Percentiles rank a stretch among this genome's conserved stretches.
Evolutionary conservation across 2,797 vertebrate genomes (phyloP).

Genomic region (Manis crassicaudata): DNA sequence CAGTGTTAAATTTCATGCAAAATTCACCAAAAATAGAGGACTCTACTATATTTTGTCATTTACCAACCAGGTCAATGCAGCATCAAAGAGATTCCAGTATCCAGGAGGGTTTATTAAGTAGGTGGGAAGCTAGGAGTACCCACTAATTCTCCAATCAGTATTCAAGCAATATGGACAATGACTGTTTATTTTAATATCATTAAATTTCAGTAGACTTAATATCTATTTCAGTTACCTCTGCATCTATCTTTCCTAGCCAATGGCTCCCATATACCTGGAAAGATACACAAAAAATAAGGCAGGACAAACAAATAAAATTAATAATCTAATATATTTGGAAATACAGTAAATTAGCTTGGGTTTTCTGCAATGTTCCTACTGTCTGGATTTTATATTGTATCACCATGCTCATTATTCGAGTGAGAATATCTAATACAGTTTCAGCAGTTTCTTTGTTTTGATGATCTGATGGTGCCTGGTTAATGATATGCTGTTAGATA

Average conservation of each 20-base stretch:
- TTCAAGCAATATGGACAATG: background rate
- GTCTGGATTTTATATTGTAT: background rate
- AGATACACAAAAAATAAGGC: background rate
- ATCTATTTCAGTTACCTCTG: conserved; percentile 1
- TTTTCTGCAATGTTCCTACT: background rate
- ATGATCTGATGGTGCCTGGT: conserved; percentile 58
- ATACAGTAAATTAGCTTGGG: conserved; percentile 24
- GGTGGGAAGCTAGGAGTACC: background rate
- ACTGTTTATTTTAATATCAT: background rate
- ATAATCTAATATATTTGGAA: conserved; percentile 53
- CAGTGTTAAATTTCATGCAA: background rate
- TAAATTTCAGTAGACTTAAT: conserved; percentile 2
- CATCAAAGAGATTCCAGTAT: background rate
- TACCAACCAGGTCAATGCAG: background rate
- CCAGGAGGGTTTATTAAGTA: background rate
- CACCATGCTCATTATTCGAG: conserved; percentile 27
- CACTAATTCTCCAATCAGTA: background rate
- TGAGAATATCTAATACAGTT: conserved; percentile 52
- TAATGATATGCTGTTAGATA: conserved; percentile 68
- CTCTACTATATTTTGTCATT: background rate
- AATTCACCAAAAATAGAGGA: background rate
- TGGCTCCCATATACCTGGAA: background rate
- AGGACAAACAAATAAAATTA: background rate
- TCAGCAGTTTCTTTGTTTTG: conserved; percentile 63
- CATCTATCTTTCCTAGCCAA: conserved; percentile 1